Base-by-base conservation (phyloP, 1,140 invertebrate genomes). In the Goniozus legneri region DNA sequence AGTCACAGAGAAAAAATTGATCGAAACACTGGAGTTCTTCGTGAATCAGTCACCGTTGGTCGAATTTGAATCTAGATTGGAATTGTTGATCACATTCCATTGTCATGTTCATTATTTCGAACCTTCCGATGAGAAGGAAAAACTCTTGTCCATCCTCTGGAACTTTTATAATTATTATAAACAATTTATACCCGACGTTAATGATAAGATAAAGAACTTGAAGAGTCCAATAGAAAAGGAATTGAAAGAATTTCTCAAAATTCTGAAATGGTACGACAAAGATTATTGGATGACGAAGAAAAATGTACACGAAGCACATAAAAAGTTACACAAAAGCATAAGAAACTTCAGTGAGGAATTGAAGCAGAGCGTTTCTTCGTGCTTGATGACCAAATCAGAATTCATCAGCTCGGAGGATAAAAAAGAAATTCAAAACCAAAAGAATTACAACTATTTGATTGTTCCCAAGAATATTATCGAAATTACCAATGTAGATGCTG, bases 211-310 rank as follows among this genome's bases (percentile, higher is more conserved):
- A 2, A 80, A 82, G 15, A 77, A 81, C 3, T 71, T 87, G 6
- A 82, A 85, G 42, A 61, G 77, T 0, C 91, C 92, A 0, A 90
- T 97, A 47, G 91, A 97, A 57, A 95, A 94, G 74, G 89, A 94
- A 70, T 65, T 98, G 1, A 88, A 88, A 51, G 91, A 96, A 50
- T 95, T 93, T 69, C 89, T 98, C 0, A 97, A 97, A 69, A 97
- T 98, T 33, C 88, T 87, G n/a, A 80, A 91, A 22, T 98, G 95
- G 89, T 95, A 91, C 64, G 95, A 98, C 63, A 84, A 95, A 1
- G 97, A 89, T 64, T 95, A 95, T 66, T 97, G 90, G 84, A 84
- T 91, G n/a, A 83, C 98, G 7, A 93, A 91, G 54, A 85, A 89
- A 54, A 86, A 88, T 3, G 84, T 95, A 2, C 84, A 89, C 18